Conservation (phyloP, 2,888 invertebrate species). For the Hipparchia sbordonii region DNA sequence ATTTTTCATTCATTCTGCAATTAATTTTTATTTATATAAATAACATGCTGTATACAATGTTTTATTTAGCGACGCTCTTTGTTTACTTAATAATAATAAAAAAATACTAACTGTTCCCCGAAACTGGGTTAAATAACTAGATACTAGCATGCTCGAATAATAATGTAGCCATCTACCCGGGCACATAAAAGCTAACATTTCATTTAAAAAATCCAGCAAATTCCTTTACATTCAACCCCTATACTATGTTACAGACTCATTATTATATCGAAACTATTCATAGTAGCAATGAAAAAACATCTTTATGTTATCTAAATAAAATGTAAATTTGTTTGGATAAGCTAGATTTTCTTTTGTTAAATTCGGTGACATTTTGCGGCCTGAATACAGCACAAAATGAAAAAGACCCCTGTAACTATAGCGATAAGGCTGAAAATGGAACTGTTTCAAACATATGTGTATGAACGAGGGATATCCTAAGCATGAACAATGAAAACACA, state of each 20-base stretch:
- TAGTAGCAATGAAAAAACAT: constrained; percentile 11
- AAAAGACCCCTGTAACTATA: constrained; percentile 1
- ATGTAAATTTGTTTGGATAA: constrained; percentile 23
- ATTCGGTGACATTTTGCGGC: constrained; percentile 29
- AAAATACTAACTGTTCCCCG: not conserved
- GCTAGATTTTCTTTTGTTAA: constrained; percentile 34
- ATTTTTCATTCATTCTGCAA: no score
- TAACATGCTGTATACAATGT: not conserved
- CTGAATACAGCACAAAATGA: constrained; percentile 4
- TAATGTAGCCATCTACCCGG: constrained; percentile 16
- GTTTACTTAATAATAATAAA: not conserved
- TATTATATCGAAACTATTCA: constrained; percentile 54
- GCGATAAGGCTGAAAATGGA: constrained; percentile 24
- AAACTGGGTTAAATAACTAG: constrained; percentile 17
- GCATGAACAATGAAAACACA: constrained; percentile 28
- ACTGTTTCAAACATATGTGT: constrained; percentile 12
- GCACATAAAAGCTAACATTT: constrained; percentile 37
- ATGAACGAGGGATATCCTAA: constrained; percentile 24
- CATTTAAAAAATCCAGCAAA: constrained; percentile 40
- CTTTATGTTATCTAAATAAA: constrained; percentile 16
- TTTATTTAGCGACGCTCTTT: not conserved
- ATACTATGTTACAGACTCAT: constrained; percentile 53
- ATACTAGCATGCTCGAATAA: constrained; percentile 32
- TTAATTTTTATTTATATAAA: no score
- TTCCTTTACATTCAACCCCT: constrained; percentile 56